These are phyloP conservation scores for Hydra vulgaris DNA, from an alignment of 30 jellyfish, hydroid and myxozoan genomes.

Conservation along the genomic window DNA sequence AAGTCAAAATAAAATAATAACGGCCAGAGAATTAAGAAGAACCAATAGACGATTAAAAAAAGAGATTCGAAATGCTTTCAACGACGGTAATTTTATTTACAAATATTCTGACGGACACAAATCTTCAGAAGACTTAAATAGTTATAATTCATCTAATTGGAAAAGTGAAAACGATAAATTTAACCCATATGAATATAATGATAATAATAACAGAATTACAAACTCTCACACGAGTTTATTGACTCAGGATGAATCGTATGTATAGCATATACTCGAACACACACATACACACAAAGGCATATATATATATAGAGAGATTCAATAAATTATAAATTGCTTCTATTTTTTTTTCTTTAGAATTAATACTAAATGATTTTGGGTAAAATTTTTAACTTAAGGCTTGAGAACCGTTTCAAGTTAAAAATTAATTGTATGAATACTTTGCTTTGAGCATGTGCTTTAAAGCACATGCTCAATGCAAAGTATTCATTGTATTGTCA, in stretches of 20 bases:
- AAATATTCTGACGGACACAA: slow-evolving; percentile 3
- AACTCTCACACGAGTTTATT: neutral
- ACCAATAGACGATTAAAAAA: slow-evolving; percentile 31
- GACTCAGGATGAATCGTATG: slow-evolving; percentile 1
- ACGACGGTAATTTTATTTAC: slow-evolving; percentile 29
- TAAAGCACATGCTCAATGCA: too few relatives aligned
- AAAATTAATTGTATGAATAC: too few relatives aligned
- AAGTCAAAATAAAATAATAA: neutral
- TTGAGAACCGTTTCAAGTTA: too few relatives aligned
- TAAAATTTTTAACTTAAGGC: too few relatives aligned
- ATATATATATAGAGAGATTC: too few relatives aligned
- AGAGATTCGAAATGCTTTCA: slow-evolving; percentile 31
- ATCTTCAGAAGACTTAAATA: neutral
- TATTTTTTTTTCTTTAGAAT: too few relatives aligned
- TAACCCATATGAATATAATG: neutral
- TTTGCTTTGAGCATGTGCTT: too few relatives aligned
- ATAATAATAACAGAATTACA: neutral
- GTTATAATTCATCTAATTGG: neutral
- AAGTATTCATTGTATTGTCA: too few relatives aligned
- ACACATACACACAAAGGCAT: too few relatives aligned
- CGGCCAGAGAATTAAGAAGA: slow-evolving; percentile 35
- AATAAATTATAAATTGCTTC: too few relatives aligned
- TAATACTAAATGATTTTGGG: too few relatives aligned
- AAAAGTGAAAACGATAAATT: neutral
- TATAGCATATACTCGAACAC: too few relatives aligned